Percentiles rank a stretch among this genome's conserved stretches.
These are phyloP conservation scores for Mugil cephalus DNA, from an alignment of 2,113 vertebrate species.

Conservation along the genomic window DNA sequence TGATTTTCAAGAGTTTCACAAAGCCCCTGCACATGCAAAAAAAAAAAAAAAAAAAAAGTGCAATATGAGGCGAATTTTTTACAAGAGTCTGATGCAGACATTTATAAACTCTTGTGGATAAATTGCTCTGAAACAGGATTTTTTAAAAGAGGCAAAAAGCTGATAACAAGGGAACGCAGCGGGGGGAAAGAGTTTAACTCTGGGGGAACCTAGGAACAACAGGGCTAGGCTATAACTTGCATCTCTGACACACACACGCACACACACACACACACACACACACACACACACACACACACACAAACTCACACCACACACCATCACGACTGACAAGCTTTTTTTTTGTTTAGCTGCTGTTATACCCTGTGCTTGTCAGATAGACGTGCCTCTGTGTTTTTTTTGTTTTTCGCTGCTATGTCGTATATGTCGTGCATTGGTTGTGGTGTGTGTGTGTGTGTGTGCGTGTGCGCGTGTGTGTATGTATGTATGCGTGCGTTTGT, in stretches of 20 bases:
- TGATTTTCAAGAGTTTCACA: conserved; percentile 8
- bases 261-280: not conserved
- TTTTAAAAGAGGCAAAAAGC: conserved; percentile 25
- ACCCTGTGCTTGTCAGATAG: conserved; percentile 35
- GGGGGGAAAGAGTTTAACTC: conserved; percentile 29
- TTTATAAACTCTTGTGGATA: conserved; percentile 23
- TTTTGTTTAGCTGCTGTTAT: conserved; percentile 36
- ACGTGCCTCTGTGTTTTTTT: conserved; percentile 34
- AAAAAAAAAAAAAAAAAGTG: not conserved
- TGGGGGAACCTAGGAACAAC: conserved; percentile 6
- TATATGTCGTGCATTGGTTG: no score
- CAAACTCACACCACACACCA: not conserved
- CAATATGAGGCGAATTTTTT: conserved; percentile 24
- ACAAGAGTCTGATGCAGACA: conserved; percentile 19
- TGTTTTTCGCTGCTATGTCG: conserved; percentile 23
- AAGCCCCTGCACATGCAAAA: conserved; percentile 9
- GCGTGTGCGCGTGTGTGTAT: not conserved
- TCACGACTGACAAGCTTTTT: no score
- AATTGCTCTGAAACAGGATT: conserved; percentile 41
- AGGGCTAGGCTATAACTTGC: conserved; percentile 6
- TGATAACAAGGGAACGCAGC: conserved; percentile 40
- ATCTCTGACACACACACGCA: conserved; percentile 3
- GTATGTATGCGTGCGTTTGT: not conserved
- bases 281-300: conserved; percentile 2
- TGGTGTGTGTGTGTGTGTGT: conserved; percentile 6